phyloP scores from a whole-genome alignment of 2,113 vertebrate species.

The Nymphicus hollandicus region DNA sequence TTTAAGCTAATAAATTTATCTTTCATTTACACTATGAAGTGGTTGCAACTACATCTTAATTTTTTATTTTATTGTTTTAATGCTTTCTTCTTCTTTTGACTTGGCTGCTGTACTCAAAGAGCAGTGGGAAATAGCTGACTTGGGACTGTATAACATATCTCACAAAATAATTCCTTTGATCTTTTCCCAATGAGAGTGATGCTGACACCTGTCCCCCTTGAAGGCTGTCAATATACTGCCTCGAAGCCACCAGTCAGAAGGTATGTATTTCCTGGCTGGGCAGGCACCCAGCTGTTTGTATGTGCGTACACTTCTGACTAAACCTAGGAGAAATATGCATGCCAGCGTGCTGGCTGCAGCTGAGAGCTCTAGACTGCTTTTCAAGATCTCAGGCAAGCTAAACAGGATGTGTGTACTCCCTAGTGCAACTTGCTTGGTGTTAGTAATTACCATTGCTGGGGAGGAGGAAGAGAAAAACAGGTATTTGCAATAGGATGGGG shows the following conservation, averaged over 20 bases:
- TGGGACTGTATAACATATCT: neutral
- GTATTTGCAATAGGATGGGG: neutral
- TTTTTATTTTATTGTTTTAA: neutral
- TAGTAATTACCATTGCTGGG: neutral
- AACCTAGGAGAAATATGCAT: neutral
- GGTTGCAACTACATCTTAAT: neutral
- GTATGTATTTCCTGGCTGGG: neutral
- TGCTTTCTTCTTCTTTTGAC: neutral
- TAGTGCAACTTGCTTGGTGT: neutral
- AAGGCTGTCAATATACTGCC: neutral
- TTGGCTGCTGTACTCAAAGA: neutral
- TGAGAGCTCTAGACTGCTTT: neutral
- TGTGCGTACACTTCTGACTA: neutral
- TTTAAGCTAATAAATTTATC: neutral
- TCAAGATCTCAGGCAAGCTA: conserved; percentile 30
- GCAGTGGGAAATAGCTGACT: neutral
- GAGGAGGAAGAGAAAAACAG: neutral
- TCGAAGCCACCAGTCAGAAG: neutral
- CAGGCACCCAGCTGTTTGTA: neutral
- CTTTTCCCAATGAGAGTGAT: neutral
- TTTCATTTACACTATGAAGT: neutral
- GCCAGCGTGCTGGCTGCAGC: neutral
- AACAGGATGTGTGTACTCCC: conserved; percentile 9
- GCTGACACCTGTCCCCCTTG: neutral
- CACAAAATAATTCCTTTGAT: neutral